Evolutionary conservation across 2,797 vertebrate genomes (phyloP).

Genomic region (Acanthurus tractus): DNA sequence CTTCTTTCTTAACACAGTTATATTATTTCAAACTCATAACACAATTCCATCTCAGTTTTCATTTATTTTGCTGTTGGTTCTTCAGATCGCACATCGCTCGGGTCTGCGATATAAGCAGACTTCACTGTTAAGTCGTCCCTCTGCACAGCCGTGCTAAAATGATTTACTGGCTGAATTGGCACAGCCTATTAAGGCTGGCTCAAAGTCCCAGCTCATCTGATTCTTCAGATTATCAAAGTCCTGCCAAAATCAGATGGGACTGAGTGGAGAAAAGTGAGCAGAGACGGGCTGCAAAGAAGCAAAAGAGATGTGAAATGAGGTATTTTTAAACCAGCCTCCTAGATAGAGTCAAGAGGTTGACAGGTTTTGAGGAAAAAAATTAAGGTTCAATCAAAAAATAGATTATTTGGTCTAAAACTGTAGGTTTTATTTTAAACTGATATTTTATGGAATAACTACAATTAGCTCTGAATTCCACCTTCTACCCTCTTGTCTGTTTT

Average conservation of each 20-base stretch:
- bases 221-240: slow-evolving; percentile 74
- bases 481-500: slow-evolving; percentile 17
- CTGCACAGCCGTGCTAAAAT: slow-evolving; percentile 43
- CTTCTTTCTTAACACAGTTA: background rate
- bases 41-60: background rate
- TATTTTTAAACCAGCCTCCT: slow-evolving; percentile 65
- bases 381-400: slow-evolving; percentile 47
- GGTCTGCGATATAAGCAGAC: slow-evolving; percentile 19
- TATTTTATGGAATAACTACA: slow-evolving; percentile 25
- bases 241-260: slow-evolving; percentile 58
- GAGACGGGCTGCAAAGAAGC: slow-evolving; percentile 42
- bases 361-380: slow-evolving; percentile 46
- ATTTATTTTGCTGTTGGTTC: slow-evolving; percentile 6
- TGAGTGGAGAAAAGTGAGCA: slow-evolving; percentile 33
- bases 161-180: slow-evolving; percentile 56
- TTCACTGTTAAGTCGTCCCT: slow-evolving; percentile 16
- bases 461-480: slow-evolving; percentile 7
- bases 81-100: slow-evolving; percentile 26
- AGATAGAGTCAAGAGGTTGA: slow-evolving; percentile 46
- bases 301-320: slow-evolving; percentile 24
- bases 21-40: slow-evolving; percentile 18
- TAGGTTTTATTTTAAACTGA: slow-evolving; percentile 35
- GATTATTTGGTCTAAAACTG: slow-evolving; percentile 66
- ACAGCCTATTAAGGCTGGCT: slow-evolving; percentile 48
- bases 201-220: slow-evolving; percentile 55